Evolutionary conservation across 2,888 invertebrate genomes (phyloP).

Genomic region (Stegophylla sp.): DNA sequence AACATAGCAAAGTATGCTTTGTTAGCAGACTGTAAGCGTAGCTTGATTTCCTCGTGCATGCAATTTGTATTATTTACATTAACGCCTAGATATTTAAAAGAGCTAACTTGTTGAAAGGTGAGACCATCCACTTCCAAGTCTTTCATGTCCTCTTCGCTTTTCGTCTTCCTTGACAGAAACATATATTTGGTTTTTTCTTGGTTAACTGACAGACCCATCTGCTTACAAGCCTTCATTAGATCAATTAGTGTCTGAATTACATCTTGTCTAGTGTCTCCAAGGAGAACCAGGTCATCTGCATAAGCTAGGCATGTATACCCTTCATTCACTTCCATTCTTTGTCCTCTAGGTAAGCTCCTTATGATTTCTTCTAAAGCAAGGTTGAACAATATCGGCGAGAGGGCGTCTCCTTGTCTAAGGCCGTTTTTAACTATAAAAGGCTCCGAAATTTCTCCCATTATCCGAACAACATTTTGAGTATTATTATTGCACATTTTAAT

Average conservation of each 20-base stretch:
- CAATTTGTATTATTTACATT: constrained; percentile 3
- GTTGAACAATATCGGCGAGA: constrained; percentile 4
- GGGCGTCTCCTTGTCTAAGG: constrained; percentile 7
- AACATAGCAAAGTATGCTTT: background rate
- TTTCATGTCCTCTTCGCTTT: background rate
- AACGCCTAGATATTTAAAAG: constrained; percentile 6
- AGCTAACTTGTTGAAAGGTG: constrained; percentile 7
- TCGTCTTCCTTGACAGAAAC: background rate
- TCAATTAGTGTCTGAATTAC: background rate
- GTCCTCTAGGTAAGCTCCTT: background rate
- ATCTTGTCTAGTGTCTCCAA: background rate
- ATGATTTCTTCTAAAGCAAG: constrained; percentile 6
- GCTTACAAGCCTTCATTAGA: background rate
- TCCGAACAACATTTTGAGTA: constrained; percentile 9
- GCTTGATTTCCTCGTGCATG: constrained; percentile 7
- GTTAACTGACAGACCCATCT: background rate
- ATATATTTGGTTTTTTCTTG: constrained; percentile 9
- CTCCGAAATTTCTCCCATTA: constrained; percentile 1
- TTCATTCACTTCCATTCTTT: constrained; percentile 6
- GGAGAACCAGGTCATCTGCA: background rate
- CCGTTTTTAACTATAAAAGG: constrained; percentile 13
- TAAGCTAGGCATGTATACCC: constrained; percentile 4
- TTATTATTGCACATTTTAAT: constrained; percentile 6
- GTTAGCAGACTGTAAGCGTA: background rate
- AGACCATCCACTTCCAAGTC: constrained; percentile 10